Percentiles rank a stretch among this genome's conserved stretches.
These are phyloP conservation scores for Pseudorasbora parva DNA, from an alignment of 2,113 vertebrate genomes.

Conservation along the genomic window DNA sequence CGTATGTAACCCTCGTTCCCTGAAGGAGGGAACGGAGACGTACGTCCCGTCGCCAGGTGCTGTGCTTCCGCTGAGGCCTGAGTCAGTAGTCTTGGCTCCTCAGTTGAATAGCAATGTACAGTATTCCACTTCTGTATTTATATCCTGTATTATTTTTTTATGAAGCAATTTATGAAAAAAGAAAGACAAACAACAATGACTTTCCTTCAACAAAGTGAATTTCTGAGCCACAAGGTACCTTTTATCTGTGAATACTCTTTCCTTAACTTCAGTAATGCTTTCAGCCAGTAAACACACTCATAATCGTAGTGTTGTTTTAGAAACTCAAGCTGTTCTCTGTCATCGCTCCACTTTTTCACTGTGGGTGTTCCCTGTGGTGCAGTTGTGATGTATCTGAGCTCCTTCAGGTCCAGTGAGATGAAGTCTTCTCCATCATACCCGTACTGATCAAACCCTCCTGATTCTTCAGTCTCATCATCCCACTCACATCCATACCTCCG, in stretches of 20 bases:
- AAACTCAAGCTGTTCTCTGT: accelerated
- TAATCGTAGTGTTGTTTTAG: slow-evolving; percentile 33
- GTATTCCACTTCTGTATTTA: too few relatives aligned
- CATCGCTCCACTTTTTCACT: slow-evolving; percentile 3
- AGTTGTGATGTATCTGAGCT: not conserved
- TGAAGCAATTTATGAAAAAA: too few relatives aligned
- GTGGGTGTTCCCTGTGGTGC: accelerated
- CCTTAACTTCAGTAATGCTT: slow-evolving; percentile 44
- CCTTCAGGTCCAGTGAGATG: slow-evolving; percentile 43
- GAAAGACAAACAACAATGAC: too few relatives aligned
- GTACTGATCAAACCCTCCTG: accelerated
- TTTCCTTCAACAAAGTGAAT: too few relatives aligned
- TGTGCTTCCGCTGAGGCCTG: too few relatives aligned
- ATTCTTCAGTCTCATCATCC: accelerated
- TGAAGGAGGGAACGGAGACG: too few relatives aligned
- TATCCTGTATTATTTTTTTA: too few relatives aligned
- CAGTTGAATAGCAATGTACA: too few relatives aligned
- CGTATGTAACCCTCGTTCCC: too few relatives aligned
- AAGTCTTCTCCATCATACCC: slow-evolving; percentile 66
- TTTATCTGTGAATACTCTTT: too few relatives aligned
- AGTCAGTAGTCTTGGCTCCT: too few relatives aligned
- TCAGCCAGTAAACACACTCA: slow-evolving; percentile 57
- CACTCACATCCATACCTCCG: slow-evolving; percentile 9
- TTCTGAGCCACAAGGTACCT: not conserved
- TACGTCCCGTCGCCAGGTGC: too few relatives aligned